Conservation (phyloP, 2,888 invertebrate species). For the Parnassius orleans region DNA sequence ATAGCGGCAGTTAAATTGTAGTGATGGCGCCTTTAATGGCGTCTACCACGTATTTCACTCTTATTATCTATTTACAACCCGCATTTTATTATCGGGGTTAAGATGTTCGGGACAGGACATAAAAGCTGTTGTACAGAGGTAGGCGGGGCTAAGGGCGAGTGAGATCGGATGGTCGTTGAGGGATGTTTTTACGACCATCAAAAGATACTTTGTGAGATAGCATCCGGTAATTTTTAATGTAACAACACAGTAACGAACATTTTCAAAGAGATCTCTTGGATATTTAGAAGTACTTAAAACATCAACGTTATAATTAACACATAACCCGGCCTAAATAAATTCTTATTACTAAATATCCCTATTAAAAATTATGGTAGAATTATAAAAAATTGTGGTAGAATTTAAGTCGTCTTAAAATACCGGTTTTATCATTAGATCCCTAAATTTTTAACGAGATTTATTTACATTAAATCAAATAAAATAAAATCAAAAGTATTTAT, state of each 20-base stretch:
- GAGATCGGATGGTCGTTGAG: constrained; percentile 75
- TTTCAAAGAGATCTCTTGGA: neutral
- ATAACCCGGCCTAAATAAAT: too few relatives aligned
- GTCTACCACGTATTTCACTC: constrained; percentile 68
- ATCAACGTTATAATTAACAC: too few relatives aligned
- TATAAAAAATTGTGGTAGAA: too few relatives aligned
- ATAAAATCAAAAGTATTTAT: too few relatives aligned
- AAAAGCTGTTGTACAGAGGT: constrained; percentile 57
- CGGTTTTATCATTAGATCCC: too few relatives aligned
- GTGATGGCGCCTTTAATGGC: constrained; percentile 71
- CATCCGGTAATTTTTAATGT: constrained; percentile 67
- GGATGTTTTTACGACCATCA: constrained; percentile 79
- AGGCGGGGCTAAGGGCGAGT: constrained; percentile 58
- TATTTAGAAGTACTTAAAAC: too few relatives aligned
- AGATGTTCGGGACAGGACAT: constrained; percentile 60
- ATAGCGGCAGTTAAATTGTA: constrained; percentile 61
- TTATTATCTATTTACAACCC: constrained; percentile 80
- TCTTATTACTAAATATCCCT: too few relatives aligned
- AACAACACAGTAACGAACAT: constrained; percentile 53
- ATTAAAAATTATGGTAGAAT: too few relatives aligned
- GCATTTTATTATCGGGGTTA: constrained; percentile 81
- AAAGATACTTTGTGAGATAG: constrained; percentile 77
- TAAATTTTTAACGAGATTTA: too few relatives aligned
- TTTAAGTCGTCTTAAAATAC: too few relatives aligned
- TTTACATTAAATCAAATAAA: too few relatives aligned